These are phyloP conservation scores for Aromia moschata DNA, from an alignment of 2,888 invertebrate genomes.

Conservation along the genomic window DNA sequence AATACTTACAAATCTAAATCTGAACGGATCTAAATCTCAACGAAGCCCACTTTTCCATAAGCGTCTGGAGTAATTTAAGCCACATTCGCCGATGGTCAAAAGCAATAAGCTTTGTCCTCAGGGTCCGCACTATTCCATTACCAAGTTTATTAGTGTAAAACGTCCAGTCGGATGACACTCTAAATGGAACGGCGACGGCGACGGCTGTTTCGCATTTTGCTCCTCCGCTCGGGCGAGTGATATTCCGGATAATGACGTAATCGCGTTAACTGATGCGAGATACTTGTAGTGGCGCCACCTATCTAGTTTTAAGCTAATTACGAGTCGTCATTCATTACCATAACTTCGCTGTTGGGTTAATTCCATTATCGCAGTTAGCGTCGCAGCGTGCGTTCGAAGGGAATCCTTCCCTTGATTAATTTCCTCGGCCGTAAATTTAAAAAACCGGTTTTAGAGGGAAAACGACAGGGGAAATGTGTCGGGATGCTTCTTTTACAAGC, in stretches of 20 bases:
- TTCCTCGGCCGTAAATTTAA: conserved; percentile 12
- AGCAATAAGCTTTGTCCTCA: no score
- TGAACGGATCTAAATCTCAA: no score
- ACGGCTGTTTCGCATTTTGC: not conserved
- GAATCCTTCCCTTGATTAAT: conserved; percentile 23
- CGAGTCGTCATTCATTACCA: conserved; percentile 62
- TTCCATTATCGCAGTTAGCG: conserved; percentile 23
- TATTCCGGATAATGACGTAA: conserved; percentile 44
- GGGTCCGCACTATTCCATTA: not conserved
- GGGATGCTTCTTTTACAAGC: no score
- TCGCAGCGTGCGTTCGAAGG: conserved; percentile 6
- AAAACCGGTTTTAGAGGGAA: conserved; percentile 1
- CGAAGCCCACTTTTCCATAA: no score
- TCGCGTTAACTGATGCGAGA: conserved; percentile 48
- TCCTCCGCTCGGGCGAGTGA: conserved; percentile 1
- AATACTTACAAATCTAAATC: no score
- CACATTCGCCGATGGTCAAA: no score
- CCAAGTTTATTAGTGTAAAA: not conserved
- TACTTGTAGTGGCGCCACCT: conserved; percentile 54
- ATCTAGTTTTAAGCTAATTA: conserved; percentile 61
- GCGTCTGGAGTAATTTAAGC: no score
- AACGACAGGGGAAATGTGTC: not conserved
- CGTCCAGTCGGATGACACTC: not conserved
- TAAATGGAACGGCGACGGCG: not conserved
- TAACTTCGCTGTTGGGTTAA: conserved; percentile 48